phyloP scores from a whole-genome alignment of 2,113 vertebrate species.

The Xiphorhynchus elegans region DNA sequence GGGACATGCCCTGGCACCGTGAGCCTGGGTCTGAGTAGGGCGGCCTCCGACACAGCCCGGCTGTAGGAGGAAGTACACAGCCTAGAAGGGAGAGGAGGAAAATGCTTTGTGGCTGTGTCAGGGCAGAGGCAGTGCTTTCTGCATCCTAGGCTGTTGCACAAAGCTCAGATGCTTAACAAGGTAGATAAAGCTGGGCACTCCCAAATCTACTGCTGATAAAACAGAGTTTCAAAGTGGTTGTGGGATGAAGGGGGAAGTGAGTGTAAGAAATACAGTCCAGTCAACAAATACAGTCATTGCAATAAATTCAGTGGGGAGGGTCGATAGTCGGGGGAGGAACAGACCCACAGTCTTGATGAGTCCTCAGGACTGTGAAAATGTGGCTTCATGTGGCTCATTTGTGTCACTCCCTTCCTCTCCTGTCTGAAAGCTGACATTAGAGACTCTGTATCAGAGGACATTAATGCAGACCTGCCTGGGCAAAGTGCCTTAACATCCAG shows the following conservation, averaged over 20 bases:
- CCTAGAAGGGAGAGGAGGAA: background rate
- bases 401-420: background rate
- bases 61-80: background rate
- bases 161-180: background rate
- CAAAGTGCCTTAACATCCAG: background rate
- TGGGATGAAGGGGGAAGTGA: background rate
- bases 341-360: background rate
- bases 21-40: background rate
- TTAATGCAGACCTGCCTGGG: background rate
- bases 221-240: background rate
- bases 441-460: background rate
- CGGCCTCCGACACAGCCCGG: accelerated
- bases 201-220: background rate
- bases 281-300: background rate
- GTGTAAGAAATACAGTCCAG: background rate
- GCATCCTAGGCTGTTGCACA: background rate
- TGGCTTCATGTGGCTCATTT: background rate
- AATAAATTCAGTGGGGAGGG: background rate
- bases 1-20: background rate
- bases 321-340: background rate
- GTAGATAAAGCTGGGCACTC: background rate
- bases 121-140: background rate
- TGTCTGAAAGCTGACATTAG: background rate
- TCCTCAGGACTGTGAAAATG: background rate
- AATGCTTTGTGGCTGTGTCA: background rate